Evolutionary conservation across 2,797 vertebrate genomes (phyloP).

Genomic region (Enteromius treurensis): DNA sequence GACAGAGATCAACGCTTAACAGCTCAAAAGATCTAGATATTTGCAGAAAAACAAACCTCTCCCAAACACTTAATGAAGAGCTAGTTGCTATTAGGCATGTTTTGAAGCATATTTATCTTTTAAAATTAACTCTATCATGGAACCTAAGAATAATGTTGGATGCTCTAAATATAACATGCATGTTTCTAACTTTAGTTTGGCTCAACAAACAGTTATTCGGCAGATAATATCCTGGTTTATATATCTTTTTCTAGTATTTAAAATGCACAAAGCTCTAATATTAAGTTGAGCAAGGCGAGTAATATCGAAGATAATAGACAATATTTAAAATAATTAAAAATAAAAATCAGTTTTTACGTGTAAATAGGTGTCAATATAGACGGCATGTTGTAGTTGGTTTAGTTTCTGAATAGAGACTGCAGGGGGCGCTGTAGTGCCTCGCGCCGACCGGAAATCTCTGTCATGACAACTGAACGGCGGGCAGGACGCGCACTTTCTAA

Average conservation of each 20-base stretch:
- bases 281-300: neutral
- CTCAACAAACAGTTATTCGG: neutral
- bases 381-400: neutral
- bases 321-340: neutral
- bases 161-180: neutral
- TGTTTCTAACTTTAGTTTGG: neutral
- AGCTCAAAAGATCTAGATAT: neutral
- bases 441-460: constrained; percentile 24
- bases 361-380: neutral
- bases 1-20: neutral
- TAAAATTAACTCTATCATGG: neutral
- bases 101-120: neutral
- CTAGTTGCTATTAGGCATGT: neutral
- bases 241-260: neutral
- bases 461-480: constrained; percentile 31
- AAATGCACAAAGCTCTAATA: neutral
- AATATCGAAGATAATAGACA: neutral
- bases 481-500: neutral
- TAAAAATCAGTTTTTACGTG: neutral
- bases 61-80: neutral
- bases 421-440: constrained; percentile 30
- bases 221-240: neutral
- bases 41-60: neutral
- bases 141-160: neutral
- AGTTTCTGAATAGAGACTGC: neutral